Percentiles rank a stretch among this genome's conserved stretches.
Conservation (phyloP, 2,888 invertebrate genomes). For the Diarsia brunnea region DNA sequence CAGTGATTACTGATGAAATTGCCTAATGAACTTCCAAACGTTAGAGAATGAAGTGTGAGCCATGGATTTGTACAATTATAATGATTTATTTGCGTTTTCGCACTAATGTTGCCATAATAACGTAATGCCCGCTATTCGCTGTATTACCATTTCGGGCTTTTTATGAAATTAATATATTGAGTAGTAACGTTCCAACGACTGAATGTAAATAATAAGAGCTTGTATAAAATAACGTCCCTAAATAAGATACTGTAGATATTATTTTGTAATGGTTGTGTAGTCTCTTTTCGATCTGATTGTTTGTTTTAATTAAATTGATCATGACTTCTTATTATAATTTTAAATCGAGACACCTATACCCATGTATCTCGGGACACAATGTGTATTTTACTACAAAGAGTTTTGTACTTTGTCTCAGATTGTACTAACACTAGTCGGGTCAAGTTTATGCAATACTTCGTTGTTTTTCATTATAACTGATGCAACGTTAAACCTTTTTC, state of each 20-base stretch:
- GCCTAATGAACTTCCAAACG: conserved; percentile 49
- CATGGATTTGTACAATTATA: conserved; percentile 81
- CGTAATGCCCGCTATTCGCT: conserved; percentile 71
- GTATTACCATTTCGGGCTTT: conserved; percentile 64
- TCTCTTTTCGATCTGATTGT: conserved; percentile 78
- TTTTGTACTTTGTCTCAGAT: conserved; percentile 50
- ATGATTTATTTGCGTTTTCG: conserved; percentile 77
- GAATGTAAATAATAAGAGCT: conserved; percentile 83
- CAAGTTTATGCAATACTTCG: conserved; percentile 30
- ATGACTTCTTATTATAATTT: conserved; percentile 54
- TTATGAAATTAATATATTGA: conserved; percentile 67
- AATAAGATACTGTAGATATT: conserved; percentile 67
- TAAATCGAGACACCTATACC: conserved; percentile 69
- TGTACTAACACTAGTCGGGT: conserved; percentile 58
- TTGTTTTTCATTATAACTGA: conserved; percentile 34
- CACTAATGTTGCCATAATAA: conserved; percentile 85
- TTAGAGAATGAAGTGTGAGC: conserved; percentile 68
- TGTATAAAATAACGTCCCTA: conserved; percentile 75
- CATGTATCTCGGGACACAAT: conserved; percentile 78
- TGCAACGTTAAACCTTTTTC: conserved; percentile 42
- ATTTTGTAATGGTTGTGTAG: conserved; percentile 81
- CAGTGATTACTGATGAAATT: conserved; percentile 42
- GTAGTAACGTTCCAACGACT: conserved; percentile 76
- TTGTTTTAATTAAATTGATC: conserved; percentile 67
- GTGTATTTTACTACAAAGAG: conserved; percentile 70